Base-by-base conservation (phyloP, 1,140 invertebrate species). In the Dendrolimus punctatus region DNA sequence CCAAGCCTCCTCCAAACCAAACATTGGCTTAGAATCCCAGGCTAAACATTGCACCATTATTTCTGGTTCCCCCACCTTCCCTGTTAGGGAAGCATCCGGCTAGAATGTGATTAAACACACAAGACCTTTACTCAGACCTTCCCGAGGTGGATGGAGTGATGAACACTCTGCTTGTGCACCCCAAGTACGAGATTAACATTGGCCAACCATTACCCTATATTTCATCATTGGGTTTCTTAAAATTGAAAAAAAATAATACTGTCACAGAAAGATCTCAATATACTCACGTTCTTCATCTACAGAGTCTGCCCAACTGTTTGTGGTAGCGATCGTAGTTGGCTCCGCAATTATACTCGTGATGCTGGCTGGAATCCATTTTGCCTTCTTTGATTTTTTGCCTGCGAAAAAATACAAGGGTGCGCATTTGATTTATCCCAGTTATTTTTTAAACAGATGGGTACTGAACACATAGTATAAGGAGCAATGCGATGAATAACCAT, bases 161-260 rank as follows among this genome's bases (percentile, higher is more conserved):
- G 51, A 66, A 50, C 76, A 73, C 83, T 67, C 83, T 23, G 84
- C 62, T 23, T 55, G 87, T 86, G 71, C 68, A 64, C 75, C 87
- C 87, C 87, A 86, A 70, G 75, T 87, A 87, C 84, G 84, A 88
- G 85, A 87, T 88, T 87, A 80, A 76, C 79, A 81, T 87, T 84
- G 83, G 62, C 84, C 66, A 65, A 71, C 77, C 76, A 67, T 84
- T 83, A 60, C 80, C 80, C 78, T 70, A 66, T 59, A 51, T 57
- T 60, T 87, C 87, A 88, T 88, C 87, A 87, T 77, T 57, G 84
- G 84, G 80, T 80, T 52, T n/a, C 49, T 40, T 38, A 49, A 40
- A 52, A 52, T 50, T 46, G 40, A 57, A 40, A 55, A 39, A 51
- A 39, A 54, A 56, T 8, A 49, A 42, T 42, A 2, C n/a, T n/a